Base-by-base conservation (phyloP, 2,888 invertebrate species). In the Meiosimyza platycephala region DNA sequence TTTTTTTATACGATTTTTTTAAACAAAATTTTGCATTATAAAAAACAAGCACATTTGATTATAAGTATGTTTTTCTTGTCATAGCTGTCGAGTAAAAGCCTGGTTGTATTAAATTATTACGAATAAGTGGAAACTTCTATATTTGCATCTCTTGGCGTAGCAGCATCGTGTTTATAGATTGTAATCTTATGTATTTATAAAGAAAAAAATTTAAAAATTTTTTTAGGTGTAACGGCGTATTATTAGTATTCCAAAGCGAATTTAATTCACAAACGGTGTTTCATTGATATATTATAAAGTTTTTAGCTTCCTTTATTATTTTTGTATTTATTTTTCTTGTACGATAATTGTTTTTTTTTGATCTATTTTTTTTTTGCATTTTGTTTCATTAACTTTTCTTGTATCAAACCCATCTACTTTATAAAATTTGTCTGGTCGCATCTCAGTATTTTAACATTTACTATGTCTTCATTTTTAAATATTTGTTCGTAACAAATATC, bases 71-170 rank as follows among this genome's bases (percentile, higher is more conserved):
- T 47, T 64, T 11, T 64, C 50, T n/a, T 64, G 64, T 64, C 48
- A 64, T 64, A 64, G 13, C 16, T 64, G 28, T 64, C 18, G 64
- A 64, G 18, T 64, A 64, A 50, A 50, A 64, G 64, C 64, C 64
- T 50, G 64, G 48, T 28, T 48, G 50, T 64, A 64, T 50, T 47
- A 48, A 63, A 62, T 48, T 50, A 50, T 28, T 40, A 40, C 40
- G 40, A 63, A 55, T 67, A 51, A 65, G 22, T 65, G 28, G n/a
- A 65, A 51, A 16, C 50, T 47, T 55, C 40, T 54, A 16, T 54
- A 47, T 52, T 18, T 62, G 70, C 69, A 51, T 69, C 59, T 69
- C 48, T 69, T 59, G 67, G 67, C 67, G 60, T 52, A 69, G 69
- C 60, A 60, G 69, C 69, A 22, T 33, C 69, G 69, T 48, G 60